Evolutionary conservation across 2,797 vertebrate species (phyloP), one percentile per base, ranked within the genome.

Genomic region (Helicolenus hilgendorfi): DNA sequence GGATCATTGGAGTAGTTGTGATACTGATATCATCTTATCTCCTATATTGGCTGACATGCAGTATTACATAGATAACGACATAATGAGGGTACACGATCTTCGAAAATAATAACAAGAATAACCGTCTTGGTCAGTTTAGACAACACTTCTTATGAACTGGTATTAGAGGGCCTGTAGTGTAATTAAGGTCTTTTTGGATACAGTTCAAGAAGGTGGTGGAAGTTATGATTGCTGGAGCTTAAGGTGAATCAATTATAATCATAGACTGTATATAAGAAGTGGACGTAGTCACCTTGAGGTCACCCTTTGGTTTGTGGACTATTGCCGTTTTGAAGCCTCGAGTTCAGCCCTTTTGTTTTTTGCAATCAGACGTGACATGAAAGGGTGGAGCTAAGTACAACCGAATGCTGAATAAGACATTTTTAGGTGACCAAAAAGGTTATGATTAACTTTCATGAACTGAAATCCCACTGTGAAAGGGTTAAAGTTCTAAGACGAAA

Each of bases 381-480:
- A 6, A 49, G 15, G 18, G 15, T 49, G 41, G 41, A 49, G 7
- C 41, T 20, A 45, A 49, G 41, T 49, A 49, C 41, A 49, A 20
- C 15, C 0, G 4, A 49, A 49, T 49, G 41, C 41, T 49, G 41
- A 49, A 49, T 49, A 49, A 49, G 41, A 49, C 41, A 49, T 49
- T 49, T 18, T 49, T 49, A 49, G 41, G 41, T 7, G 1, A 49
- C 41, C 41, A 20, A 49, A 49, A 49, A 49, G 41, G 18, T 49
- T 49, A 49, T 0, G 7, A 49, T 49, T 20, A 49, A 49, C 41
- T 49, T 49, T 49, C 41, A 49, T 8, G 41, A 20, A 49, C 7
- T 49, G 41, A 49, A 49, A 49, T 49, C 0, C 15, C 0, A 20
- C 41, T 49, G 41, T 49, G 7, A 49, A 45, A 3, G 41, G 41